phyloP scores from a whole-genome alignment of 2,797 vertebrate species.

The Pygocentrus nattereri region DNA sequence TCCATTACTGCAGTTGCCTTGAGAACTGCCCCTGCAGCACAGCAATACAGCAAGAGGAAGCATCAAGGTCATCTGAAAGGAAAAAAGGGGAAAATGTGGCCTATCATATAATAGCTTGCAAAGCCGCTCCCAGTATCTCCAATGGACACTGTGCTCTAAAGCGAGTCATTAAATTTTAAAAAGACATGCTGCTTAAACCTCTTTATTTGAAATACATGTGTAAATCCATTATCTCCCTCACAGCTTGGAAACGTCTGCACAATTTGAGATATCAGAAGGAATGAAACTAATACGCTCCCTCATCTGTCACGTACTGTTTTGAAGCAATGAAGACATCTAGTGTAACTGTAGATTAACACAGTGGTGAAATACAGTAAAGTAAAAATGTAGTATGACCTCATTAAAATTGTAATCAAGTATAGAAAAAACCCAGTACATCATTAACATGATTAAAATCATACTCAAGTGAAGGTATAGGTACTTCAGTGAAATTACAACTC shows the following conservation, averaged over 20 bases:
- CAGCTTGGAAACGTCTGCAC: neutral
- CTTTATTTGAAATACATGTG: neutral
- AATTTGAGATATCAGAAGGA: slow-evolving; percentile 4
- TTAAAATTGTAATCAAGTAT: neutral
- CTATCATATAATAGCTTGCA: slow-evolving; percentile 21
- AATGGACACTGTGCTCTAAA: neutral
- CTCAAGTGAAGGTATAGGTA: no score
- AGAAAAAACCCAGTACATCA: no score
- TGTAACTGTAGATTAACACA: neutral
- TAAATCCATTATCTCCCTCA: slow-evolving; percentile 5
- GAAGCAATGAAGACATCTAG: neutral
- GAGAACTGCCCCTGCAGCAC: slow-evolving; percentile 10
- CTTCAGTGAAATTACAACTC: no score
- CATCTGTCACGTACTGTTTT: neutral
- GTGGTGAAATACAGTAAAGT: neutral
- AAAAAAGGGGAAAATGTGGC: neutral
- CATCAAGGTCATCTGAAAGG: slow-evolving; percentile 22
- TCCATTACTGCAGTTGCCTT: slow-evolving; percentile 27
- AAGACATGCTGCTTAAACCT: neutral
- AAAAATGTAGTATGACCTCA: neutral
- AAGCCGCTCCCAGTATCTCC: neutral
- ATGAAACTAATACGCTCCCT: neutral
- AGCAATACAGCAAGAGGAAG: slow-evolving; percentile 6
- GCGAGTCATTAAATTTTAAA: neutral
- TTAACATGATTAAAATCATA: no score